Base-by-base conservation (phyloP, 2,797 vertebrate species). In the Falco cherrug region DNA sequence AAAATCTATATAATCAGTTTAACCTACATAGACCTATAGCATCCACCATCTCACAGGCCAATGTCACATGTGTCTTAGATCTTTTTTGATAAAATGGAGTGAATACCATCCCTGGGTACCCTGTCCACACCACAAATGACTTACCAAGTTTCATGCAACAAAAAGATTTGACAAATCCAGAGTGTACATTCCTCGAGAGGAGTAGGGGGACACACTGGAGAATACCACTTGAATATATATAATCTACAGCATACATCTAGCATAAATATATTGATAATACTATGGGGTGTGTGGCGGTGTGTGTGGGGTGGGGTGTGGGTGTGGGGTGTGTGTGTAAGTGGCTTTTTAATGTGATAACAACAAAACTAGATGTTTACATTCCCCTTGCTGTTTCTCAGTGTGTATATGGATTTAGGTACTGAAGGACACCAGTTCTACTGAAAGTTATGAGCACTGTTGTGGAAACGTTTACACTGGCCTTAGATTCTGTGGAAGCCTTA, bases 161-260 rank as follows among this genome's bases (percentile, higher is more conserved):
- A 43, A 35, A 87, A 64, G 16, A 60, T 2, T 78, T 48, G 14
- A 47, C 28, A 61, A 50, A 82, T 13, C 9, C 8, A 47, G 13
- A 3, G 5, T 60, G 24, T 69, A 64, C 4, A 5, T 4, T 68
- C 35, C 13, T 45, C 0, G 0, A 73, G 28, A 60, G 21, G 26
- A 74, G 21, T 6, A 79, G 16, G 9, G 31, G 9, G 5, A 79
- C 54, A 59, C 5, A 59, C 5, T 60, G 45, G 48, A 82, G 37
- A 83, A 51, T 33, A 70, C 11, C 16, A 53, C 19, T 74, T 61
- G 1, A 15, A 83, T 22, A 57, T 2, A 41, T 14, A 50, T 8
- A 28, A 12, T 61, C 18, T 78, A 54, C 9, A 48, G 19, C 10
- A 33, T 9, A 87, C 0, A 19, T 33, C 11, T 45, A 57, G 31